phyloP scores from a whole-genome alignment of 1,140 invertebrate genomes.

The Nephila pilipes region DNA sequence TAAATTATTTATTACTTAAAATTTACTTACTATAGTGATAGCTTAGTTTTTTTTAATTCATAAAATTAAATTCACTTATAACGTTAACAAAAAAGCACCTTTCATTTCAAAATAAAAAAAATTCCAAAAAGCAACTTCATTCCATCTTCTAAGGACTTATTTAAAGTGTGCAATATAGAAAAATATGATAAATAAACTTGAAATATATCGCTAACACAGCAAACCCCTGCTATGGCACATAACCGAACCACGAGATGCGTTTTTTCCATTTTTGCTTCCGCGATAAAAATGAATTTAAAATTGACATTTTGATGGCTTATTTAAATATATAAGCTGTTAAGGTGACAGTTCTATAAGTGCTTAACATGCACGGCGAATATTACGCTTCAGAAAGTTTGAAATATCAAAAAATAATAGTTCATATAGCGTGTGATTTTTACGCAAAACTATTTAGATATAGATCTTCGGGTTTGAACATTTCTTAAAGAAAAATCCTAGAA shows the following conservation, averaged over 20 bases:
- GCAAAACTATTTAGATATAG: neutral
- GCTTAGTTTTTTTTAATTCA: no score
- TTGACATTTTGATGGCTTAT: conserved; percentile 66
- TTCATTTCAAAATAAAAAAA: neutral
- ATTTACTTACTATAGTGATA: no score
- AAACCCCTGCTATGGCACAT: neutral
- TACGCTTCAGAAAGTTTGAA: neutral
- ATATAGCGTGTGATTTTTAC: neutral
- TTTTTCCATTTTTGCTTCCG: neutral
- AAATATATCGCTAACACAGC: neutral
- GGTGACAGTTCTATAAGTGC: neutral
- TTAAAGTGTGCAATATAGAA: neutral
- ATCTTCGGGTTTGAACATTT: neutral
- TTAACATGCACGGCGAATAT: neutral
- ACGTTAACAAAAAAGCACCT: neutral
- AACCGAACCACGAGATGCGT: neutral
- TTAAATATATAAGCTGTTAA: conserved; percentile 69
- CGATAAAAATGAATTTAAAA: conserved; percentile 72
- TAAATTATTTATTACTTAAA: no score
- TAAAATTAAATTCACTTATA: no score
- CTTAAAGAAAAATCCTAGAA: neutral
- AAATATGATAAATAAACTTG: conserved; percentile 17
- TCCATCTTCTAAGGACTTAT: neutral
- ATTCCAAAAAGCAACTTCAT: neutral
- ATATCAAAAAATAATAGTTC: conserved; percentile 28